Conservation (phyloP, 2,797 vertebrate species). For the Gadopsis marmoratus region DNA sequence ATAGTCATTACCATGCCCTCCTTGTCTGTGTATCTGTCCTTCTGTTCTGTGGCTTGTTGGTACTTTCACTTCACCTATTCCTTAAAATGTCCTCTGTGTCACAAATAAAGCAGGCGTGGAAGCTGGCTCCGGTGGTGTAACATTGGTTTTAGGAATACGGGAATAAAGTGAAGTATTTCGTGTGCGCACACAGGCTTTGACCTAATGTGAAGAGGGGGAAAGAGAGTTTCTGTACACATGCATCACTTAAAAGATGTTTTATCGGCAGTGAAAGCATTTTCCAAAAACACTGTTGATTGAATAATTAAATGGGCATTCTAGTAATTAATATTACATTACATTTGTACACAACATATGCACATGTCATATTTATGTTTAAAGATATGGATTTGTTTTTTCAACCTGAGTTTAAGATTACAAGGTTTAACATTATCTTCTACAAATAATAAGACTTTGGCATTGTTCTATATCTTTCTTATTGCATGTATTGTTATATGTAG, state of each 20-base stretch:
- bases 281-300: neutral
- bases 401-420: neutral
- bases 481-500: neutral
- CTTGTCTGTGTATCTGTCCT: slow-evolving; percentile 58
- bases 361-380: neutral
- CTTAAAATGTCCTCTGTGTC: slow-evolving; percentile 25
- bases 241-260: neutral
- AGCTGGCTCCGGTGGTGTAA: neutral
- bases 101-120: neutral
- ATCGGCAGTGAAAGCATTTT: neutral
- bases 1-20: slow-evolving; percentile 69
- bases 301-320: neutral
- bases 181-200: neutral
- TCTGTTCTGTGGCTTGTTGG: slow-evolving; percentile 37
- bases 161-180: neutral
- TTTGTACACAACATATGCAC: neutral
- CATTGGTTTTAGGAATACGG: neutral
- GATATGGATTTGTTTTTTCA: neutral
- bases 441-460: neutral
- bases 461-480: neutral
- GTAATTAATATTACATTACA: neutral
- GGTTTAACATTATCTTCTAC: neutral
- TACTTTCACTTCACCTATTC: slow-evolving; percentile 25
- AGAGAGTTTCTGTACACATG: neutral
- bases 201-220: neutral